Evolutionary conservation across 2,113 vertebrate species (phyloP), one percentile per base, ranked within the genome.

Genomic region (Gallinago media): DNA sequence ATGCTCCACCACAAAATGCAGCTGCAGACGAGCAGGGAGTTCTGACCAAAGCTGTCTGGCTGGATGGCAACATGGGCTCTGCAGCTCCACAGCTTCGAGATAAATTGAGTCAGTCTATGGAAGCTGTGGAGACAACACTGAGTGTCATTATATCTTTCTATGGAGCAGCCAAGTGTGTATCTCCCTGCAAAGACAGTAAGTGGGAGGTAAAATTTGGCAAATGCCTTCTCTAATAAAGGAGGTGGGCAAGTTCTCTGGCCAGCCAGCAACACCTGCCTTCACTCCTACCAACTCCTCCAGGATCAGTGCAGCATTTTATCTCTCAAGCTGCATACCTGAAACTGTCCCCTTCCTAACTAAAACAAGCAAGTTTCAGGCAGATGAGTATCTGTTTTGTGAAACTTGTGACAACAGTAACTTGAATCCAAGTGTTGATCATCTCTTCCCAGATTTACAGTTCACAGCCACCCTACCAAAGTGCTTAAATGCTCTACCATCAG

Each of bases 31-130:
- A 77, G 50, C 73, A 61, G 25, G 50, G 59, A 62, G 61, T 9
- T 49, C 4, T 0, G 8, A n/a, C 10, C 46, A 58, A 44, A 34
- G 54, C 65, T 49, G 56, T 1, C 38, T 29, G 71, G 34, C 32
- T 4, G 1, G 27, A 3, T 27, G 72, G 54, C 11, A 29, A 3
- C 0, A 5, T 3, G 58, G 22, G 38, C 72, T 50, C 44, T n/a
- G 80, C 79, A 90, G 70, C 71, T 65, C 49, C 73, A 61, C 36
- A 31, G 49, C 55, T 52, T 14, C 6, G 0, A n/a, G n/a, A 0
- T 11, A 36, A 55, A 11, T 22, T 25, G 54, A 6, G 44, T 27
- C n/a, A 13, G 2, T 49, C 67, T 27, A 0, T 3, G 17, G 5
- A 11, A 36, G 44, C 63, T 55, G 49, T 56, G 46, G 26, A 79